Base-by-base conservation (phyloP, 2,888 invertebrate genomes). In the Drosophila nr. fundita region DNA sequence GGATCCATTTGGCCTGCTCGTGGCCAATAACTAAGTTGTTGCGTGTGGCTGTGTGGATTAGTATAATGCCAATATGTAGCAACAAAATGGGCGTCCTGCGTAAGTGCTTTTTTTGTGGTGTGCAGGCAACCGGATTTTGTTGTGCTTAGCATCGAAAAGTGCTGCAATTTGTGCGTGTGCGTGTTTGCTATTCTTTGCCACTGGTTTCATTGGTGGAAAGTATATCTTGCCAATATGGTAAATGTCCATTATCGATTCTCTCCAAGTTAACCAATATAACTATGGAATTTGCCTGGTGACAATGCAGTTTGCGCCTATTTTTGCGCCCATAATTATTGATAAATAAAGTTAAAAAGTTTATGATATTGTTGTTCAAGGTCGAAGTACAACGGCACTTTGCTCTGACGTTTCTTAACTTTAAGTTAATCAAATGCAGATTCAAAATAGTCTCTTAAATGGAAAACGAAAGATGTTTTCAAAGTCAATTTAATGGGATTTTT, bases 11-110 rank as follows among this genome's bases (percentile, higher is more conserved):
- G 50, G 68, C 24, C 68, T 69, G 68, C 32, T 59, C 67, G 66
- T 76, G 82, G 76, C 80, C 81, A 79, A 85, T 80, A 83, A 82
- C 79, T 73, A 78, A 83, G 77, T 80, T 87, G 74, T 76, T 77
- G 77, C 69, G 76, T 67, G 45, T 69, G 66, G 61, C 38, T 63
- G 68, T 78, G 74, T 70, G 76, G 88, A 83, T 87, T 86, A 83
- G 80, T 76, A 78, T 83, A 82, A 86, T 88, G 86, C 78, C 84
- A 82, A 86, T 86, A 83, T 78, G 80, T 78, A 58, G 76, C 80
- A 72, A 70, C 79, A 73, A 80, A 72, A 30, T 54, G 50, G 60
- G 50, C 49, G 54, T 50, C 55, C 61, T 42, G 42, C 70, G 68
- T 78, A 80, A 78, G 82, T 82, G 80, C 78, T 70, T 78, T 80